A percentile compares a stretch with the other conserved stretches of the same genome.
Evolutionary conservation across 2,888 invertebrate genomes (phyloP).

Genomic region (Stegana nigrithorax): DNA sequence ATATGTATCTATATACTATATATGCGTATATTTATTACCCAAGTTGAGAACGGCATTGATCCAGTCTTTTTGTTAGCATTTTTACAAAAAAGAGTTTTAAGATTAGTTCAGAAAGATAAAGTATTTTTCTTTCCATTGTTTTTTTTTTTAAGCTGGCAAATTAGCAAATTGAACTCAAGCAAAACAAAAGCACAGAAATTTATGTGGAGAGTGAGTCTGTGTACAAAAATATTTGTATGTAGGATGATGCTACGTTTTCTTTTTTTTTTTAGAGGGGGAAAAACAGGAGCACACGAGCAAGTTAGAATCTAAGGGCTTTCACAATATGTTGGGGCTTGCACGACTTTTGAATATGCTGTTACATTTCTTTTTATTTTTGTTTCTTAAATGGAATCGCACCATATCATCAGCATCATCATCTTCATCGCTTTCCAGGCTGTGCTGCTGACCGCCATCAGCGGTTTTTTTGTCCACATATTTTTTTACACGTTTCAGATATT

Average conservation of each 20-base stretch:
- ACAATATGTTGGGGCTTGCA: no score
- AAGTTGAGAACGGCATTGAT: constrained; percentile 79
- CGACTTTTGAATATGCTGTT: no score
- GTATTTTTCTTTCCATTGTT: no score
- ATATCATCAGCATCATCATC: constrained; percentile 78
- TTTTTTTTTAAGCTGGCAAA: no score
- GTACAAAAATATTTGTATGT: no score
- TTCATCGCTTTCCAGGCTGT: constrained; percentile 68
- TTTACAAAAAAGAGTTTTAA: constrained; percentile 36
- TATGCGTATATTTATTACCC: constrained; percentile 73
- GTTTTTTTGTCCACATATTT: constrained; percentile 68
- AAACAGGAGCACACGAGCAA: no score
- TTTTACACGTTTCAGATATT: constrained; percentile 68
- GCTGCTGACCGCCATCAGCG: constrained; percentile 54
- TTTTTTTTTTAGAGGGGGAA: constrained; percentile 7
- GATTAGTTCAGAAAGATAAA: no score
- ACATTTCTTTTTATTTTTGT: background rate
- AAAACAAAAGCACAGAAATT: no score
- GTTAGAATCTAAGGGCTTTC: no score
- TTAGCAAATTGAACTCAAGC: no score
- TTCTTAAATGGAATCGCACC: constrained; percentile 71
- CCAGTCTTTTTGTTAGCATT: constrained; percentile 71
- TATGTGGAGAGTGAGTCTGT: no score
- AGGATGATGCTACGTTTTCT: constrained; percentile 3
- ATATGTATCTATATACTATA: background rate